phyloP scores from a whole-genome alignment of 2,113 vertebrate genomes.

The pig (Sus scrofa) region T2T-Sscrofa CM000821.6:2897501-2898000 shows the following conservation, averaged over 20 bases:
- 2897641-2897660: neutral
- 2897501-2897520: neutral
- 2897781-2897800: no score
- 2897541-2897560: neutral
- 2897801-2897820: no score
- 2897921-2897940: neutral
- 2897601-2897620: neutral
- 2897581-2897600: neutral
- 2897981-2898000: neutral
- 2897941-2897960: neutral
- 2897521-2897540: neutral
- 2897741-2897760: no score
- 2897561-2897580: neutral
- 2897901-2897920: neutral
- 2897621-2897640: neutral
- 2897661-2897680: no score
- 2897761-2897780: no score
- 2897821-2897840: no score
- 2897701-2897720: no score
- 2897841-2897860: no score
- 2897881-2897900: no score
- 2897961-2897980: neutral
- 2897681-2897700: no score
- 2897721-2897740: no score
- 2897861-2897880: no score